These are phyloP conservation scores for Liparis tanakae DNA, from an alignment of 2,797 vertebrate genomes.

Conservation along the genomic window DNA sequence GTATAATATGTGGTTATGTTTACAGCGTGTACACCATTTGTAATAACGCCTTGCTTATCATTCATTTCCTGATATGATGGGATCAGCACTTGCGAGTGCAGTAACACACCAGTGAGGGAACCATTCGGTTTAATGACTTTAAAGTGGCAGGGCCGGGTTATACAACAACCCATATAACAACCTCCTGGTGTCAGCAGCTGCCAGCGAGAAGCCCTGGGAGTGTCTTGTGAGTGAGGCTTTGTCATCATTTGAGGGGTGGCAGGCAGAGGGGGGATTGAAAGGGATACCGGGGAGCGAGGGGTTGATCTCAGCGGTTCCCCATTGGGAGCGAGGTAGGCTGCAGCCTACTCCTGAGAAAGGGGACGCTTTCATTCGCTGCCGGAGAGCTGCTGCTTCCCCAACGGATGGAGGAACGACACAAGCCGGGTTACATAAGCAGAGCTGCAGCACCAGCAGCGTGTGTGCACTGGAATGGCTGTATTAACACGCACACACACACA, in stretches of 20 bases:
- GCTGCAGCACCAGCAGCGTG: constrained; percentile 35
- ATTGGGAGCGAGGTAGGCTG: constrained; percentile 63
- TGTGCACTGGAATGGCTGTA: constrained; percentile 27
- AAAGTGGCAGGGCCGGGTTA: constrained; percentile 39
- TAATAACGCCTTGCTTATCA: background rate
- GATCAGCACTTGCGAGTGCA: constrained; percentile 19
- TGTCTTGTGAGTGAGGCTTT: constrained; percentile 50
- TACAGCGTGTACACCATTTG: constrained; percentile 4
- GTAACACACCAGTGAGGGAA: constrained; percentile 23
- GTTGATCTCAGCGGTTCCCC: constrained; percentile 69
- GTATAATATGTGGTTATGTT: constrained; percentile 20
- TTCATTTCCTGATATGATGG: constrained; percentile 29
- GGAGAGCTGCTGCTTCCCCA: constrained; percentile 57
- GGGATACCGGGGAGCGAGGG: constrained; percentile 36
- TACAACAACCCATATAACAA: constrained; percentile 30
- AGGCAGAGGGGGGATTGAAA: background rate
- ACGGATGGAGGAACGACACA: constrained; percentile 52
- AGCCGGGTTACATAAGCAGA: constrained; percentile 61
- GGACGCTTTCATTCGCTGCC: constrained; percentile 65
- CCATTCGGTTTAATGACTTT: constrained; percentile 37
- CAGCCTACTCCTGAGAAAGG: constrained; percentile 61
- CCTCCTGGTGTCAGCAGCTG: constrained; percentile 55
- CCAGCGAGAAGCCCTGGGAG: constrained; percentile 47
- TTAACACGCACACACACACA: constrained; percentile 8
- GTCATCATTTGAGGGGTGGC: constrained; percentile 47